A percentile compares a stretch with the other conserved stretches of the same genome.
phyloP scores from a whole-genome alignment of 1,140 invertebrate species.

The Aphelinus atriplicis region DNA sequence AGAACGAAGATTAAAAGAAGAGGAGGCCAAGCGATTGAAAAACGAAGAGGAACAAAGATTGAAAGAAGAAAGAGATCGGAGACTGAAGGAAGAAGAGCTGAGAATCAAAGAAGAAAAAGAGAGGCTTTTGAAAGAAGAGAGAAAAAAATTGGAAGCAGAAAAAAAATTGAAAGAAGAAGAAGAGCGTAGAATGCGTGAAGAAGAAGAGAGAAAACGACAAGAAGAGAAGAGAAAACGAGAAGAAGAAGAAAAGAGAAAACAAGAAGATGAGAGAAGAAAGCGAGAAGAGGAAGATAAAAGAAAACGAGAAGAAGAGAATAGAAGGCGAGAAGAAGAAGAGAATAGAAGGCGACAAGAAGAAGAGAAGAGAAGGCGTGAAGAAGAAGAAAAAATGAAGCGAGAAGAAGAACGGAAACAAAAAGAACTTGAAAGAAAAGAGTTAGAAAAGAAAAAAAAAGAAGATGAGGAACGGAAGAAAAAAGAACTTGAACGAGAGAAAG shows the following conservation, averaged over 20 bases:
- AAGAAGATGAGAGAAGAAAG: slow-evolving; percentile 11
- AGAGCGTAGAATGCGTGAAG: slow-evolving; percentile 21
- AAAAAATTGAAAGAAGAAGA: slow-evolving; percentile 25
- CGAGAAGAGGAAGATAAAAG: slow-evolving; percentile 27
- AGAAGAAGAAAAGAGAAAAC: slow-evolving; percentile 1
- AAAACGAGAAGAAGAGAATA: slow-evolving; percentile 17
- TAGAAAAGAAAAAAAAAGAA: slow-evolving; percentile 40
- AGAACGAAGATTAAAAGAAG: slow-evolving; percentile 20
- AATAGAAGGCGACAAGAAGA: slow-evolving; percentile 22
- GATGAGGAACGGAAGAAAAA: slow-evolving; percentile 39
- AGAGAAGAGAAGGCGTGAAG: slow-evolving; percentile 10
- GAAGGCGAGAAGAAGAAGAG: slow-evolving; percentile 24
- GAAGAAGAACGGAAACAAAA: slow-evolving; percentile 39
- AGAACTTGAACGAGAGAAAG: slow-evolving; percentile 39
- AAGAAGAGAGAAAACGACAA: slow-evolving; percentile 4
- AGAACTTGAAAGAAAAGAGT: slow-evolving; percentile 38
- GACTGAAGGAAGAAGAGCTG: slow-evolving; percentile 6
- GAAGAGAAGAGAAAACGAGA: slow-evolving; percentile 26
- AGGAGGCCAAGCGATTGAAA: slow-evolving; percentile 4
- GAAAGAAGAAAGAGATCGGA: slow-evolving; percentile 28
- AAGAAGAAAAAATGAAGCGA: slow-evolving; percentile 38
- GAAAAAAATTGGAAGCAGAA: slow-evolving; percentile 22
- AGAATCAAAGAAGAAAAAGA: slow-evolving; percentile 28
- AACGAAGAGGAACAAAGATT: slow-evolving; percentile 29
- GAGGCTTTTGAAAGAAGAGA: slow-evolving; percentile 26